phyloP scores from a whole-genome alignment of 2,888 invertebrate species.

The Hipparchia semele region DNA sequence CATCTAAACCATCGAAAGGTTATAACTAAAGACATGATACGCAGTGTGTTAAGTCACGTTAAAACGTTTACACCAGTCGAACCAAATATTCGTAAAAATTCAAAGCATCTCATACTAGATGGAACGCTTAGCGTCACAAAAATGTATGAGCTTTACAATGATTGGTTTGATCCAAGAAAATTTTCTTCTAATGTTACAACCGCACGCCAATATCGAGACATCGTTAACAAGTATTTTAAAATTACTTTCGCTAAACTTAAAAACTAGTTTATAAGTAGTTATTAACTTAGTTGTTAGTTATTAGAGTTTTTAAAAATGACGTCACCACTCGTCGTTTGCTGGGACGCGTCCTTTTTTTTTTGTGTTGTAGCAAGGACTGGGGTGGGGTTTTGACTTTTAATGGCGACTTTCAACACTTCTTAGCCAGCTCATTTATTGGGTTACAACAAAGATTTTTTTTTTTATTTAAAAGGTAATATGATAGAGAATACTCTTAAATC shows the following conservation, averaged over 20 bases:
- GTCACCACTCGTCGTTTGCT: too few species aligned
- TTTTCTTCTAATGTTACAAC: background rate
- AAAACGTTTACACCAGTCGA: background rate
- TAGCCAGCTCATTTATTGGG: background rate
- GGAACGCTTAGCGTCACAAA: background rate
- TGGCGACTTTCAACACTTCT: too few species aligned
- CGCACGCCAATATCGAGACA: slow-evolving; percentile 27
- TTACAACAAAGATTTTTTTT: too few species aligned
- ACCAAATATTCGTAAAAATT: background rate
- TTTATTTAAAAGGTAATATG: too few species aligned
- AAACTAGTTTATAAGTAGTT: too few species aligned
- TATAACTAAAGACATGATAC: background rate
- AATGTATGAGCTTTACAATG: background rate
- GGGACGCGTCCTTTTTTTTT: too few species aligned
- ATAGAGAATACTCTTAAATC: background rate
- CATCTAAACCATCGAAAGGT: background rate
- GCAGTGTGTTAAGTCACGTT: background rate
- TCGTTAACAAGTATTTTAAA: background rate
- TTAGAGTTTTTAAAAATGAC: background rate
- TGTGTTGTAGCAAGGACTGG: too few species aligned
- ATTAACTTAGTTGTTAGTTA: too few species aligned
- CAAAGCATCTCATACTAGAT: background rate
- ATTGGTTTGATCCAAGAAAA: background rate
- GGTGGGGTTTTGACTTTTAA: too few species aligned
- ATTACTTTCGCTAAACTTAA: background rate